phyloP scores from a whole-genome alignment of 2,113 vertebrate genomes.

The Balaeniceps rex region DNA sequence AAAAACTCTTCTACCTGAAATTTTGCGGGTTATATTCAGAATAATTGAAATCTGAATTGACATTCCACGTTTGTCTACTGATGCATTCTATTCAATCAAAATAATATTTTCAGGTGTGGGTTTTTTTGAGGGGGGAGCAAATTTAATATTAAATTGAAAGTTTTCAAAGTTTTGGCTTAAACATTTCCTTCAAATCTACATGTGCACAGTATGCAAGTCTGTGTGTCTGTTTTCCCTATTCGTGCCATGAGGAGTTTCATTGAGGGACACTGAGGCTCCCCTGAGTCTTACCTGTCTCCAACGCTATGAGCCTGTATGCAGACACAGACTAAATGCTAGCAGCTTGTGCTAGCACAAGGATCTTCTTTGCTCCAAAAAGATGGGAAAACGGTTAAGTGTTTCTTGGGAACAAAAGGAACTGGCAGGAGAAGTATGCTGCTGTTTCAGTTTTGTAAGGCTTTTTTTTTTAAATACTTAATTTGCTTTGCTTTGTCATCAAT shows the following conservation, averaged over 20 bases:
- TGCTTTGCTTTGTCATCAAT: neutral
- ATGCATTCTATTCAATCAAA: neutral
- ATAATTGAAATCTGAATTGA: neutral
- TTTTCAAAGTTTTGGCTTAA: neutral
- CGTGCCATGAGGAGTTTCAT: neutral
- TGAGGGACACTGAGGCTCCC: neutral
- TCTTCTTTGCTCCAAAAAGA: neutral
- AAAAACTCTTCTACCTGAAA: neutral
- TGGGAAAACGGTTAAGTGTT: neutral
- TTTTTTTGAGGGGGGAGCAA: neutral
- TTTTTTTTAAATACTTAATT: neutral
- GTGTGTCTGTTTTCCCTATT: neutral
- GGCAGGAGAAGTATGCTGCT: neutral
- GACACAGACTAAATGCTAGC: neutral
- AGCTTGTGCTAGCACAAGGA: neutral
- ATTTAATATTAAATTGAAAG: neutral
- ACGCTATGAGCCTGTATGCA: accelerated
- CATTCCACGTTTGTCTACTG: neutral
- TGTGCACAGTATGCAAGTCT: neutral
- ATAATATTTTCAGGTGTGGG: neutral
- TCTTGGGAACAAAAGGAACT: neutral
- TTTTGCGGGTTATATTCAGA: neutral
- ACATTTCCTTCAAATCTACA: neutral
- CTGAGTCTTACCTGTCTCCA: neutral
- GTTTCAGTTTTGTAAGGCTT: neutral